phyloP scores from a whole-genome alignment of 2,888 invertebrate species.

The Crepidodera aurea region DNA sequence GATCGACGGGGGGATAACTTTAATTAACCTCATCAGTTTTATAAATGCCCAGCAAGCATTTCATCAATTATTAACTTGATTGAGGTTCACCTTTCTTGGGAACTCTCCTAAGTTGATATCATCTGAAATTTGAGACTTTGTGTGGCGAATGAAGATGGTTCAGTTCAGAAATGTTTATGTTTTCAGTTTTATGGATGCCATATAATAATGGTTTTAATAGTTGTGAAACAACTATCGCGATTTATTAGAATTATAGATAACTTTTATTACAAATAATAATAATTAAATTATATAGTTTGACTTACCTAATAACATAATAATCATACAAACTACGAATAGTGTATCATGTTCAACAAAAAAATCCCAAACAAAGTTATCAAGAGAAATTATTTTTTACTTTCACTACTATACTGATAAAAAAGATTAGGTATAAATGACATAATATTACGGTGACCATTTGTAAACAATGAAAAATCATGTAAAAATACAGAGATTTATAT shows the following conservation, averaged over 20 bases:
- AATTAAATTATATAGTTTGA: no score
- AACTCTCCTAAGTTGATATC: conserved; percentile 14
- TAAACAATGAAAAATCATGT: no score
- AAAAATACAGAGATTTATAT: no score
- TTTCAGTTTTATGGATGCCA: conserved; percentile 13
- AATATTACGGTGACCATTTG: no score
- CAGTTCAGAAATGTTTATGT: conserved; percentile 3
- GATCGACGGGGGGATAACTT: conserved; percentile 31
- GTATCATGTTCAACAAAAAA: no score
- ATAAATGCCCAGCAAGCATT: conserved; percentile 28
- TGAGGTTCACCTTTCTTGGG: conserved; percentile 25
- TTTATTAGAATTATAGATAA: conserved; percentile 1
- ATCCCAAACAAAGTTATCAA: no score
- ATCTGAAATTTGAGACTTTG: conserved; percentile 25
- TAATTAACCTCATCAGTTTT: conserved; percentile 38
- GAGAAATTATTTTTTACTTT: no score
- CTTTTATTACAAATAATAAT: no score
- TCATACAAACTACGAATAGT: no score
- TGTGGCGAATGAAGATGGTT: conserved; percentile 7
- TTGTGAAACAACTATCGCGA: not conserved
- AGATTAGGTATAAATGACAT: no score
- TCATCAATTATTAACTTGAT: conserved; percentile 30
- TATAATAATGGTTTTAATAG: conserved; percentile 8
- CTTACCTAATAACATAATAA: no score
- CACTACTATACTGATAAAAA: no score